Evolutionary conservation across 2,797 vertebrate genomes (phyloP).

Genomic region (Phrynocephalus forsythii): DNA sequence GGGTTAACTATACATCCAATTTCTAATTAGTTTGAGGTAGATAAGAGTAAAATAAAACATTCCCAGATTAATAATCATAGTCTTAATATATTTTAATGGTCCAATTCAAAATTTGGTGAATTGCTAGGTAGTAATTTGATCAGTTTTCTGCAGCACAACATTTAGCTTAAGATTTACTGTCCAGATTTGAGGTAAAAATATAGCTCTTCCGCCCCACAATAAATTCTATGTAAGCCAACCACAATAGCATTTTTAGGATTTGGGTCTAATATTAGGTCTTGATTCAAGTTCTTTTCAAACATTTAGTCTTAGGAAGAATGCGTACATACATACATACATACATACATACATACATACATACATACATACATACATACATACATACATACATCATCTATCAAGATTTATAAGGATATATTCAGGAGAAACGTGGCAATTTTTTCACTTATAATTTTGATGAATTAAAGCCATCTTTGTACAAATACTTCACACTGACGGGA

Average conservation of each 20-base stretch:
- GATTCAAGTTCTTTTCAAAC: neutral
- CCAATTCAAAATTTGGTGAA: conserved; percentile 7
- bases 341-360: neutral
- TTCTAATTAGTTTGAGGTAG: neutral
- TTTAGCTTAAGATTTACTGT: neutral
- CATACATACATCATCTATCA: neutral
- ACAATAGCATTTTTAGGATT: neutral
- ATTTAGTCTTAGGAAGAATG: neutral
- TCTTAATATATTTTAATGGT: conserved; percentile 3
- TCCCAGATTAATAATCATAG: conserved; percentile 43
- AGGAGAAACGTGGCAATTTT: neutral
- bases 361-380: too few relatives aligned
- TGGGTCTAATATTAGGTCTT: neutral
- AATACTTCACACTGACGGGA: neutral
- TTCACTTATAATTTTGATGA: neutral
- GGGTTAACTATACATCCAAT: conserved; percentile 37
- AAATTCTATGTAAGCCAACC: neutral
- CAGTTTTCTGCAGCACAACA: neutral
- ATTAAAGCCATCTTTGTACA: conserved; percentile 5
- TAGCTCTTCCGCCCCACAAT: neutral
- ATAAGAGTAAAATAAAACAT: conserved; percentile 28
- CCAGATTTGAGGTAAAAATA: neutral
- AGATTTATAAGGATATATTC: neutral
- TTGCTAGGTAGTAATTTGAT: conserved; percentile 15
- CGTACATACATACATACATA: too few relatives aligned